A percentile compares a stretch with the other conserved stretches of the same genome.
Evolutionary conservation across 2,888 invertebrate genomes (phyloP).

Genomic region (Galerucella pusilla): DNA sequence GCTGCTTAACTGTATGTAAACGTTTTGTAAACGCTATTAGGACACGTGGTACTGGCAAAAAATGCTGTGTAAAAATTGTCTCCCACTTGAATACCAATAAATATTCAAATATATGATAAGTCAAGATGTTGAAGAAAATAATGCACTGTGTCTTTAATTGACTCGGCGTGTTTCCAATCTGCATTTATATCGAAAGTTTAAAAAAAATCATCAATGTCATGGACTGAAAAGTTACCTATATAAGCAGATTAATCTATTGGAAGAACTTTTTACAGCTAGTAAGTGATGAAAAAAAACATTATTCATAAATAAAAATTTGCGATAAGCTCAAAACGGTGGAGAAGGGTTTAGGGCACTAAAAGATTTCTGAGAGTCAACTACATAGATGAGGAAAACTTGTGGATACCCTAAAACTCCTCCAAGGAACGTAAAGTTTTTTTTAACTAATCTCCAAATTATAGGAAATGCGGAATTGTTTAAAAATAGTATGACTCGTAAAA

Average conservation of each 20-base stretch:
- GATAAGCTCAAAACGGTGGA: too few relatives aligned
- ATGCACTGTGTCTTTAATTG: background rate
- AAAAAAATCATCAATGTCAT: background rate
- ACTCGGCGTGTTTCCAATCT: slow-evolving; percentile 9
- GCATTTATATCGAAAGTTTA: slow-evolving; percentile 9
- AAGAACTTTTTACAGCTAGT: background rate
- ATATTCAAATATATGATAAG: too few relatives aligned
- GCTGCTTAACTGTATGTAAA: too few relatives aligned
- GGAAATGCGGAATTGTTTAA: slow-evolving; percentile 8
- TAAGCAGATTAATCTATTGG: background rate
- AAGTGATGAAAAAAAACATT: background rate
- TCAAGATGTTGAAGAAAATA: background rate
- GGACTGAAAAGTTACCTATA: background rate
- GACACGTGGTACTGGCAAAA: too few relatives aligned
- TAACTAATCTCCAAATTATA: slow-evolving; percentile 3
- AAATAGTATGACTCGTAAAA: slow-evolving; percentile 4
- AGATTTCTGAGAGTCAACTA: too few relatives aligned
- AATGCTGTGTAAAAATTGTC: too few relatives aligned
- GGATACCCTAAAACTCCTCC: too few relatives aligned
- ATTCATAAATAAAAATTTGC: background rate
- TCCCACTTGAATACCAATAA: too few relatives aligned
- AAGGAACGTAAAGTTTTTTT: background rate
- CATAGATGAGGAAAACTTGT: too few relatives aligned
- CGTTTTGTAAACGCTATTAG: too few relatives aligned
- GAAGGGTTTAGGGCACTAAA: too few relatives aligned